Base-by-base conservation (phyloP, 2,888 invertebrate genomes). In the Seira musarum region DNA sequence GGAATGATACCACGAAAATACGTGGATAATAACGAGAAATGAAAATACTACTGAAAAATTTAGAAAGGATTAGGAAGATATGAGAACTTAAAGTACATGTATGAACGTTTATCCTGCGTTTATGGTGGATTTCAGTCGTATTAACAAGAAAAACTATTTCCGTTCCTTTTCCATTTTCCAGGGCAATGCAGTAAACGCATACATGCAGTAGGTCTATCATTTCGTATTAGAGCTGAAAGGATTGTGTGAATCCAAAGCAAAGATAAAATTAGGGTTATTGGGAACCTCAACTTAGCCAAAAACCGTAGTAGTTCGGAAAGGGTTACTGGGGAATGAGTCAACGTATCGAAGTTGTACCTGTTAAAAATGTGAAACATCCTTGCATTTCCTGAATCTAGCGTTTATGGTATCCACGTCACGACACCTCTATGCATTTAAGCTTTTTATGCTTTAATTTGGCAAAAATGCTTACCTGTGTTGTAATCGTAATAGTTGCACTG, bases 1-100 rank as follows among this genome's bases (percentile, higher is more conserved):
- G 24, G 49, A 5, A 24, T 53, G 53, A 68, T 69, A 25, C 69
- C 69, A 60, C 22, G 60, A 30, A 69, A 69, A 69, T 69, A 69
- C 60, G 60, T n/a, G 67, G 49, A 19, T 46, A 30, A 53, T n/a
- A 24, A 40, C 69, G 24, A 60, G 53, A 13, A 53, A 53, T 53
- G 53, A 53, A 53, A 53, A 53, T 53, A 53, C 53, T 53, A 53
- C 6, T 53, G 53, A 53, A 53, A 53, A 53, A 53, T 53, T 53
- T 13, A 53, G 53, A 53, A 53, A 53, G 53, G 53, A 53, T 53
- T 30, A 30, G 3, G 53, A 53, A 17, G 53, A 53, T 53, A 17
- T 13, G 13, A 13, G 53, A 53, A 53, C 53, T 53, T 53, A 53
- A 53, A 8, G n/a, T 53, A 13, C 53, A 53, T 13, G 53, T 53